Evolutionary conservation across 2,888 invertebrate genomes (phyloP).

Genomic region (Uloborus plumipes): DNA sequence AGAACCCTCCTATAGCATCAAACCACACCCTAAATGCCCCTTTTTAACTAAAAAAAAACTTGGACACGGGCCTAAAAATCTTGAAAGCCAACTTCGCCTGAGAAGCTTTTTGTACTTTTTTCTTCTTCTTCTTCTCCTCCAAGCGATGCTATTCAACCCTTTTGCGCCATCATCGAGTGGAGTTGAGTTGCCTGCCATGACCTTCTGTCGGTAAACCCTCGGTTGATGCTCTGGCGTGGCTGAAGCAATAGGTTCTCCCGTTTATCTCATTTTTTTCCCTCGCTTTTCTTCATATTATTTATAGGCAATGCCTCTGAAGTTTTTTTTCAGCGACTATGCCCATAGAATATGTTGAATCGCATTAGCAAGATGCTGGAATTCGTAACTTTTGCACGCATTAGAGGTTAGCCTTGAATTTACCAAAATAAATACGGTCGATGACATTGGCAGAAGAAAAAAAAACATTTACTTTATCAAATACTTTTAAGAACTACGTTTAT

Average conservation of each 20-base stretch:
- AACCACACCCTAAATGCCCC: conserved; percentile 30
- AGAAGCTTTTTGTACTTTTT: conserved; percentile 19
- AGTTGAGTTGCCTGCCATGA: conserved; percentile 35
- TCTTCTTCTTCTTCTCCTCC: conserved; percentile 16
- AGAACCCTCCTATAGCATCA: neutral
- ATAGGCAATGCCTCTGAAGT: conserved; percentile 1
- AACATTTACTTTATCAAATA: too few relatives aligned
- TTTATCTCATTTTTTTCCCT: conserved; percentile 16
- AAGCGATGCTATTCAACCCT: conserved; percentile 41
- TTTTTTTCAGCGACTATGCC: too few relatives aligned
- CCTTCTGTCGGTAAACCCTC: conserved; percentile 23
- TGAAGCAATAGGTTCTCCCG: conserved; percentile 10
- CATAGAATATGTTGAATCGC: too few relatives aligned
- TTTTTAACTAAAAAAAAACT: conserved; percentile 14
- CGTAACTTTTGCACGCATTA: too few relatives aligned
- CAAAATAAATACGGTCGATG: too few relatives aligned
- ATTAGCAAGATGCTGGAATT: too few relatives aligned
- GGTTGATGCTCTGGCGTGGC: conserved; percentile 38
- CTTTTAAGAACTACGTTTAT: too few relatives aligned
- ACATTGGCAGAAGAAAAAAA: too few relatives aligned
- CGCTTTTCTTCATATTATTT: conserved; percentile 22
- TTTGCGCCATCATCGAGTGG: conserved; percentile 22
- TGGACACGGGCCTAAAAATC: conserved; percentile 44
- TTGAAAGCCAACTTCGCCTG: neutral
- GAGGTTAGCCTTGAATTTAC: too few relatives aligned